Evolutionary conservation across 2,113 vertebrate genomes (phyloP), one percentile per base, ranked within the genome.

Genomic region (Anguilla japonica): DNA sequence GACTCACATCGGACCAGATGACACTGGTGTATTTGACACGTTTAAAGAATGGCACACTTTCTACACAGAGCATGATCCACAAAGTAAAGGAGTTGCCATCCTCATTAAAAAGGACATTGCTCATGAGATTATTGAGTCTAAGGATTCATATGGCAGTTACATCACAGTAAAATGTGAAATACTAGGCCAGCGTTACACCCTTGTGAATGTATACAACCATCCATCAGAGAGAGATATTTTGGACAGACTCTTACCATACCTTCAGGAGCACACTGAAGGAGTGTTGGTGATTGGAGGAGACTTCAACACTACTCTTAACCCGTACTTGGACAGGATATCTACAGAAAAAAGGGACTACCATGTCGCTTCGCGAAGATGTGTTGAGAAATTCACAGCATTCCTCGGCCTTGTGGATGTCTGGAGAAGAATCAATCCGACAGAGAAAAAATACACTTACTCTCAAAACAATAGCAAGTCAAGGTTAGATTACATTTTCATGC

Each of bases 181-280:
- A 15, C 34, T 79, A 79, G 84, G 40, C 18, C 39, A 87, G 34
- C 63, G 85, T 1, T 89, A 91, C 91, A 91, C 87, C n/a, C 87
- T 88, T 6, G 83, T 90, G 86, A 91, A 91, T 85, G 86, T 89
- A 82, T 85, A 88, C 90, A 90, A 90, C 41, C 92, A 92, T 63
- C 85, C 8, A 26, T 5, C 2, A 3, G 67, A 75, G 2, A 82
- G 0, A 60, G 34, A 75, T 3, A 80, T 79, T 60, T 40, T 91
- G 86, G 56, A 87, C 83, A 84, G 81, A 88, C 43, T 87, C 41
- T 88, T 8, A 86, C 91, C 93, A 89, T 89, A 89, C 43, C 84
- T 94, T 89, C 87, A 90, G 88, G 87, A 91, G 88, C 91, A 91
- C 85, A 90, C 14, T 11, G 26, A 2, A 53, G 84, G 79, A n/a